These are phyloP conservation scores for Heteronetta atricapilla DNA, from an alignment of 2,113 vertebrate genomes.

Conservation along the genomic window DNA sequence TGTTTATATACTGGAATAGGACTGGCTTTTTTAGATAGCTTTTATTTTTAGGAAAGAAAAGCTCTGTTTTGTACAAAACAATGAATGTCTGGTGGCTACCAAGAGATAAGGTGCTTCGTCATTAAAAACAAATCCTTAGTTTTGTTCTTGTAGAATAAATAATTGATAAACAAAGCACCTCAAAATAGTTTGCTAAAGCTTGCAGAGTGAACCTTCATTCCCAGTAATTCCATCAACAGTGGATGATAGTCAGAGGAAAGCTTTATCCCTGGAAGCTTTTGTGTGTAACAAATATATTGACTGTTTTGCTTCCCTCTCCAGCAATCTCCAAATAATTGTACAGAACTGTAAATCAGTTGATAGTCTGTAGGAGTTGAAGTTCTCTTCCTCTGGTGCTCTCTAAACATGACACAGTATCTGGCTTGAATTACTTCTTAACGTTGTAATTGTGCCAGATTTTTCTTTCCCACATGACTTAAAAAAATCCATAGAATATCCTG, in stretches of 20 bases:
- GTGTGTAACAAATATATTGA: background rate
- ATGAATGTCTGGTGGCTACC: background rate
- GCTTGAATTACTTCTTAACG: background rate
- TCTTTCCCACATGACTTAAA: background rate
- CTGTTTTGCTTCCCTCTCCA: background rate
- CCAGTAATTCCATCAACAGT: background rate
- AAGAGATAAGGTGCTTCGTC: background rate
- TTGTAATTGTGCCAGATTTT: background rate
- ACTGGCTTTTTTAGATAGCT: background rate
- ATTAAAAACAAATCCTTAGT: background rate
- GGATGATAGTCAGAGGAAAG: background rate
- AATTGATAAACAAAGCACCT: background rate
- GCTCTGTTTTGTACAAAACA: background rate
- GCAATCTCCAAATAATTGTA: background rate
- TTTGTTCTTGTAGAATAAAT: background rate
- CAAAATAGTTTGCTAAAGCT: background rate
- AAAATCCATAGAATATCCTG: background rate
- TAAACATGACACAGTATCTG: background rate
- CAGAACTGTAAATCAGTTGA: background rate
- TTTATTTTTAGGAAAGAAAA: background rate
- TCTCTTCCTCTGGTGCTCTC: background rate
- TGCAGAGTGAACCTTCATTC: background rate
- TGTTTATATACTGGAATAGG: background rate
- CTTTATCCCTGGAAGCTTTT: background rate
- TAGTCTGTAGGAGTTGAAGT: background rate